Evolutionary conservation across 2,113 vertebrate genomes (phyloP).

Genomic region (Henicopernis longicauda): DNA sequence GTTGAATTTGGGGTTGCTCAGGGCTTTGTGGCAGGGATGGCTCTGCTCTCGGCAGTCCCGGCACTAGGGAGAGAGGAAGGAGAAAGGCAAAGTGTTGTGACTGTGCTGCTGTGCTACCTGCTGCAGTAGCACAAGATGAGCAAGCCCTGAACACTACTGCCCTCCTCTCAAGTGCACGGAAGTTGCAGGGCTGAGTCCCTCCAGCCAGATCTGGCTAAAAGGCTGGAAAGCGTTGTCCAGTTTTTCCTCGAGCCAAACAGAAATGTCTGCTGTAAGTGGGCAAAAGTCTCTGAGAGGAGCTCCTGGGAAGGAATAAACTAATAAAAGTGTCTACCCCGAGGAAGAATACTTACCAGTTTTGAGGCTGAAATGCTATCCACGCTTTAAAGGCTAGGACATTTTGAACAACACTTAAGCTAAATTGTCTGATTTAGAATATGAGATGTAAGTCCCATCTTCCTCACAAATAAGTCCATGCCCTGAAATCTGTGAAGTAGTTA

Average conservation of each 20-base stretch:
- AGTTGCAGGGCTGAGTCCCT: background rate
- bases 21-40: background rate
- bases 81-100: background rate
- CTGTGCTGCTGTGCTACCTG: background rate
- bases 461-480: constrained; percentile 23
- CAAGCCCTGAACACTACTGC: background rate
- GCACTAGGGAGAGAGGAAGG: background rate
- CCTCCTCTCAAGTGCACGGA: background rate
- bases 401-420: background rate
- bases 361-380: background rate
- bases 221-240: background rate
- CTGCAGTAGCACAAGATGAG: background rate
- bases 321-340: background rate
- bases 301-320: background rate
- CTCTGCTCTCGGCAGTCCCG: background rate
- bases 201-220: background rate
- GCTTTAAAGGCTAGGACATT: background rate
- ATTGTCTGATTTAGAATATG: background rate
- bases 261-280: background rate
- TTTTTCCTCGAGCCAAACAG: background rate
- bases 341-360: background rate
- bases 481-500: constrained; percentile 24
- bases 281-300: background rate
- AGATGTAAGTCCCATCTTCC: background rate
- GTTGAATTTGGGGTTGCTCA: background rate